These are phyloP conservation scores for Xestia ashworthii DNA, from an alignment of 2,888 invertebrate species.

Conservation along the genomic window DNA sequence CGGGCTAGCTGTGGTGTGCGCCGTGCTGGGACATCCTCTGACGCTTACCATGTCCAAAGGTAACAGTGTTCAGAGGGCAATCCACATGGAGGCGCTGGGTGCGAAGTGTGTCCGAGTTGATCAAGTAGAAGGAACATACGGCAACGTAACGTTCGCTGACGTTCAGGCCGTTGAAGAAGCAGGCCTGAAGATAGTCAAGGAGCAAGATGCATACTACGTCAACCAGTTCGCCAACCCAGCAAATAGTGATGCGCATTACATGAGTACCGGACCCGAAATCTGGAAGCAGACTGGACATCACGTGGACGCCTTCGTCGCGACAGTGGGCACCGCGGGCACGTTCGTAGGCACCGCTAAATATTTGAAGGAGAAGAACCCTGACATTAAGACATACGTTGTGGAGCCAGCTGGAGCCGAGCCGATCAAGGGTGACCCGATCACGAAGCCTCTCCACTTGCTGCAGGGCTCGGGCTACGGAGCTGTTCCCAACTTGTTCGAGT, in stretches of 20 bases:
- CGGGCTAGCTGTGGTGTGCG: slow-evolving; percentile 86
- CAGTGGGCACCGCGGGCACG: slow-evolving; percentile 86
- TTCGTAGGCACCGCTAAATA: slow-evolving; percentile 83
- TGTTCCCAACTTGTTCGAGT: slow-evolving; percentile 83
- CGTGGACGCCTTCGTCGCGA: slow-evolving; percentile 84
- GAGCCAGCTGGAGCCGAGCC: slow-evolving; percentile 85
- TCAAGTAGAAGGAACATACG: slow-evolving; percentile 86
- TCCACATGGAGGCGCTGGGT: slow-evolving; percentile 88
- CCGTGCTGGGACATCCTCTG: slow-evolving; percentile 84
- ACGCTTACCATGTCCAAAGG: slow-evolving; percentile 86
- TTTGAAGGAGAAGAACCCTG: slow-evolving; percentile 83
- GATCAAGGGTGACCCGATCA: slow-evolving; percentile 82
- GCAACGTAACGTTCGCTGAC: slow-evolving; percentile 84
- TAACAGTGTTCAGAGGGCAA: slow-evolving; percentile 85
- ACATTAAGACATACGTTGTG: slow-evolving; percentile 81
- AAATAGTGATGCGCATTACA: slow-evolving; percentile 82
- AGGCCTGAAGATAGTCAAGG: slow-evolving; percentile 77
- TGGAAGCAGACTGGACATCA: slow-evolving; percentile 86
- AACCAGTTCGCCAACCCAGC: slow-evolving; percentile 84
- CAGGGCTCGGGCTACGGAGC: slow-evolving; percentile 88
- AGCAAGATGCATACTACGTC: slow-evolving; percentile 83
- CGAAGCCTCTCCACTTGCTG: slow-evolving; percentile 85
- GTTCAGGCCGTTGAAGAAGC: slow-evolving; percentile 82
- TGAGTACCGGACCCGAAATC: slow-evolving; percentile 87
- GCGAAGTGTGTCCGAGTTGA: slow-evolving; percentile 84